phyloP scores from a whole-genome alignment of 2,113 vertebrate species.

The Tupaia tana region DNA sequence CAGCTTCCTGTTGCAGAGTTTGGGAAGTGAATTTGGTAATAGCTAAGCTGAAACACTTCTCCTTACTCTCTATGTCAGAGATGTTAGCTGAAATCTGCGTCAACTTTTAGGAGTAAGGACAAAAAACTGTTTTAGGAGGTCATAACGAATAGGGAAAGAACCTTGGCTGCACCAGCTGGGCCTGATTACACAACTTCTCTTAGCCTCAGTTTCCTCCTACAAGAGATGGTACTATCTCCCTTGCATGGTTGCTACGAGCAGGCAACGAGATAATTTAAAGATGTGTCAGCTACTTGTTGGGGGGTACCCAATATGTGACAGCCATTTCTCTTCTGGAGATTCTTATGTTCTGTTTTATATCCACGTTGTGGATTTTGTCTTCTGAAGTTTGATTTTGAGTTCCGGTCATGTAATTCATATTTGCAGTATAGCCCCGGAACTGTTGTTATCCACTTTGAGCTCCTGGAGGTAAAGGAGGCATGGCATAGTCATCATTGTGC shows the following conservation, averaged over 20 bases:
- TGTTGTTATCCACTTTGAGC: background rate
- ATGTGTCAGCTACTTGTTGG: background rate
- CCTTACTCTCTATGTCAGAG: background rate
- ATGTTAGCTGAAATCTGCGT: background rate
- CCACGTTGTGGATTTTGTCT: background rate
- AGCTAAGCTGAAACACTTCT: constrained; percentile 36
- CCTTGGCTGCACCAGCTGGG: background rate
- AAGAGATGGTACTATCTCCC: background rate
- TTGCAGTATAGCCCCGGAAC: background rate
- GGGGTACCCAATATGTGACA: background rate
- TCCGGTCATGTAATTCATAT: background rate
- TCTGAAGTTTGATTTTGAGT: background rate
- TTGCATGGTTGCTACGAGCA: background rate
- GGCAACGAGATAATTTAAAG: background rate
- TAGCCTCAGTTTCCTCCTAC: background rate
- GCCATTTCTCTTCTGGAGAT: background rate
- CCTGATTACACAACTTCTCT: background rate
- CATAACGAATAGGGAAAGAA: background rate
- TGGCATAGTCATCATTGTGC: too few relatives aligned
- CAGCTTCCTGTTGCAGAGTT: constrained; percentile 41
- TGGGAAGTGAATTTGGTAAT: background rate
- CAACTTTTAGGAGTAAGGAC: background rate
- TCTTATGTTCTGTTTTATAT: background rate
- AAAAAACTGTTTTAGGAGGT: background rate
- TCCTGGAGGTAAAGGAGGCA: background rate